Base-by-base conservation (phyloP, 2,113 vertebrate species). In the Sciurus niger region DNA sequence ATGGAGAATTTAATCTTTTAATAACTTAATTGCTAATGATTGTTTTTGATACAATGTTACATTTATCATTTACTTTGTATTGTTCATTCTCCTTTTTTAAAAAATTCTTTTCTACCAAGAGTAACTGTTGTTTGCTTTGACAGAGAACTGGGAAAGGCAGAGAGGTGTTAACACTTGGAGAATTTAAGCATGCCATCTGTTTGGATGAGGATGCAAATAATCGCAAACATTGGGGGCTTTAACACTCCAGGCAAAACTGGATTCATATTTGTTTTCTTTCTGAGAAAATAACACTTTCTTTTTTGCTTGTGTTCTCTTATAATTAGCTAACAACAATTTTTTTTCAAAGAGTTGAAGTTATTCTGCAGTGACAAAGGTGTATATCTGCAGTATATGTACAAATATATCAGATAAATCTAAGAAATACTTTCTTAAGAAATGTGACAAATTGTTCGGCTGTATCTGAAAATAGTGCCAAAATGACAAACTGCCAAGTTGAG, bases 401-500 rank as follows among this genome's bases (percentile, higher is more conserved):
- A 46, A 92, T 63, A 89, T 28, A 67, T 87, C 43, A 73, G 11
- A 51, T 83, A 91, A 20, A 68, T 14, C 1, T 30, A 60, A 79
- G 4, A 72, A 90, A 40, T 14, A 48, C 30, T 91, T 84, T 79
- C 30, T 51, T 72, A 25, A 68, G 18, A 85, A 78, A 90, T 87
- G n/a, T 93, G 84, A 97, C 40, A 95, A 83, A 94, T 96, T 60
- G 24, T 84, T 93, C 28, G 93, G 3, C 17, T 90, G 48, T 67
- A 90, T 84, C 58, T 89, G 48, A 65, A 96, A 93, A 90, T 80
- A 32, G 22, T 60, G 58, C 30, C 67, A 94, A 95, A 96, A 92
- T 95, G 90, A 93, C 93, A 89, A 93, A 91, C 76, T 95, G 94
- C 89, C 92, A 97, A 95, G 48, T 90, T 97, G 48, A 95, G 87